Evolutionary conservation across 2,888 invertebrate genomes (phyloP).

Genomic region (Ceraclea dissimilis): DNA sequence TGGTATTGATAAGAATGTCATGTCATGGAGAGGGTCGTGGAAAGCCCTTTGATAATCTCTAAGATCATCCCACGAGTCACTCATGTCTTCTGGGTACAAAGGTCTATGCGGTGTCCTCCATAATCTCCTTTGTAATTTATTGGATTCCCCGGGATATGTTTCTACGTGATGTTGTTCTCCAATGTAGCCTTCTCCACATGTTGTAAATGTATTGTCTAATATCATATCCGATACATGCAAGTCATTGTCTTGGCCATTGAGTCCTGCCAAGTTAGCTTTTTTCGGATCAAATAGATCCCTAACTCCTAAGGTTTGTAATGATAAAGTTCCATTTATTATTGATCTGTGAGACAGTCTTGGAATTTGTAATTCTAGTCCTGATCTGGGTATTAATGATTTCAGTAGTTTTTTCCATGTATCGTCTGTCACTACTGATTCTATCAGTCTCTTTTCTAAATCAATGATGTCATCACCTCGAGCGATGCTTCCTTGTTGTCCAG

Average conservation of each 20-base stretch:
- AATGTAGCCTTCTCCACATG: constrained; percentile 67
- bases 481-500: constrained; percentile 75
- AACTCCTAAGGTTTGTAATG: constrained; percentile 73
- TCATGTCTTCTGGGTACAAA: constrained; percentile 29
- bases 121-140: constrained; percentile 33
- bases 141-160: constrained; percentile 67
- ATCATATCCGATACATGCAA: constrained; percentile 78
- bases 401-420: constrained; percentile 68
- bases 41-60: constrained; percentile 62
- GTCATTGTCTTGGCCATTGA: constrained; percentile 73
- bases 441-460: constrained; percentile 61
- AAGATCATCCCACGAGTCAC: constrained; percentile 42
- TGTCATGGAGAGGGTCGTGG: constrained; percentile 56
- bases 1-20: constrained; percentile 50
- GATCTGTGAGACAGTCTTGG: constrained; percentile 80
- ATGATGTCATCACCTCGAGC: constrained; percentile 74
- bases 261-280: constrained; percentile 73
- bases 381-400: constrained; percentile 64
- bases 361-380: constrained; percentile 73
- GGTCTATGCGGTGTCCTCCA: constrained; percentile 30
- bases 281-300: constrained; percentile 69
- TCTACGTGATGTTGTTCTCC: constrained; percentile 73
- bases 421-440: constrained; percentile 58
- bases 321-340: constrained; percentile 70
- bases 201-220: constrained; percentile 76